Conservation (phyloP, 2,888 invertebrate species). For the Philhelius pedissequus region DNA sequence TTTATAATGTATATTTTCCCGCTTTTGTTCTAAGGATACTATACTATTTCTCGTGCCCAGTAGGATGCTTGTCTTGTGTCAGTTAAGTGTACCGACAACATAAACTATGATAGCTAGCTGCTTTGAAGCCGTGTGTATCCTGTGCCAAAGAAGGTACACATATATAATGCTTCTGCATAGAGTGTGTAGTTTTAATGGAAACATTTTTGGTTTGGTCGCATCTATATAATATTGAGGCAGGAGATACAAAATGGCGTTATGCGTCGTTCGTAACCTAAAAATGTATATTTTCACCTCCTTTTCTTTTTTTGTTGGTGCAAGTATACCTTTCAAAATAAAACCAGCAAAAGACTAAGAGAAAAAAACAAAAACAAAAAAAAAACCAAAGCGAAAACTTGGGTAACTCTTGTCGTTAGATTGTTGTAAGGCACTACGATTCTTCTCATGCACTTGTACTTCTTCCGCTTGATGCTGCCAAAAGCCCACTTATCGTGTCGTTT, state of each 20-base stretch:
- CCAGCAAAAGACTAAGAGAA: not conserved
- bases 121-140: not conserved
- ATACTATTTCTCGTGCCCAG: slow-evolving; percentile 27
- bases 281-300: slow-evolving; percentile 11
- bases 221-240: not conserved
- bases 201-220: not conserved
- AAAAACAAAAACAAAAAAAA: not conserved
- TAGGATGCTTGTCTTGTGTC: slow-evolving; percentile 53
- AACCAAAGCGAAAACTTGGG: too few species aligned
- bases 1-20: slow-evolving; percentile 18
- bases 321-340: slow-evolving; percentile 30
- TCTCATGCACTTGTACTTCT: not conserved
- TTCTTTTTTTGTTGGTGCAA: slow-evolving; percentile 41
- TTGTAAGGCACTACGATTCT: slow-evolving; percentile 11
- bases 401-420: slow-evolving; percentile 24
- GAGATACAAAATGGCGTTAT: not conserved
- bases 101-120: slow-evolving; percentile 39
- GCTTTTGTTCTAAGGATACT: slow-evolving; percentile 24
- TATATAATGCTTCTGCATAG: not conserved
- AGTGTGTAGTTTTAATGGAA: slow-evolving; percentile 42
- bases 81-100: slow-evolving; percentile 61
- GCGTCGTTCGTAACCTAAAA: slow-evolving; percentile 42
- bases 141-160: slow-evolving; percentile 23
- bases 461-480: slow-evolving; percentile 50
- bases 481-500: slow-evolving; percentile 63